These are phyloP conservation scores for Cairina moschata DNA, from an alignment of 2,113 vertebrate genomes.

Conservation along the genomic window DNA sequence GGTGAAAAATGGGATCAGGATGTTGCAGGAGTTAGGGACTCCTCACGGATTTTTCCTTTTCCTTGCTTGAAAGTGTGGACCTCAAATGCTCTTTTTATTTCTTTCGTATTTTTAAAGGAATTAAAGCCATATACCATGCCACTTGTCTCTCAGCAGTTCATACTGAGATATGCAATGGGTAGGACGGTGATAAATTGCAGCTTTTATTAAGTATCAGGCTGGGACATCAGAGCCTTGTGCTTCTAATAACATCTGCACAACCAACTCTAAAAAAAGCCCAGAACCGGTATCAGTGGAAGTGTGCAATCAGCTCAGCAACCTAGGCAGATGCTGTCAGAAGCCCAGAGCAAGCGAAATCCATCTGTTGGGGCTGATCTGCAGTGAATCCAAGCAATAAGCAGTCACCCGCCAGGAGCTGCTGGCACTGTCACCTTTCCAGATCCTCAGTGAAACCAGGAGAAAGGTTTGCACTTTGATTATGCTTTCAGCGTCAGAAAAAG, in stretches of 20 bases:
- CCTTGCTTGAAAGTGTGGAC: not conserved
- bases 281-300: not conserved
- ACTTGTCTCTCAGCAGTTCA: not conserved
- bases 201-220: not conserved
- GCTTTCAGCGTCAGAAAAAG: not conserved
- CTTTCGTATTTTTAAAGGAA: not conserved
- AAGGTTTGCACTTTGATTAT: not conserved
- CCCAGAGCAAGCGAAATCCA: not conserved
- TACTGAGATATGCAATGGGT: not conserved
- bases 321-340: not conserved
- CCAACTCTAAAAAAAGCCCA: not conserved
- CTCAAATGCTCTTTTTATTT: not conserved
- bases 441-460: not conserved
- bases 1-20: not conserved
- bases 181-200: not conserved
- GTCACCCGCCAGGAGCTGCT: not conserved
- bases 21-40: not conserved
- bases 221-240: not conserved
- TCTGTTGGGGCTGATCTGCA: not conserved
- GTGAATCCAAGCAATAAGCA: not conserved
- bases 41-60: not conserved
- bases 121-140: not conserved
- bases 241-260: not conserved
- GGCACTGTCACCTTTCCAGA: fast-evolving
- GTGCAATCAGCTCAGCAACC: not conserved